These are phyloP conservation scores for Sitta carolinensis DNA, from an alignment of 2,797 vertebrate genomes.

Conservation along the genomic window DNA sequence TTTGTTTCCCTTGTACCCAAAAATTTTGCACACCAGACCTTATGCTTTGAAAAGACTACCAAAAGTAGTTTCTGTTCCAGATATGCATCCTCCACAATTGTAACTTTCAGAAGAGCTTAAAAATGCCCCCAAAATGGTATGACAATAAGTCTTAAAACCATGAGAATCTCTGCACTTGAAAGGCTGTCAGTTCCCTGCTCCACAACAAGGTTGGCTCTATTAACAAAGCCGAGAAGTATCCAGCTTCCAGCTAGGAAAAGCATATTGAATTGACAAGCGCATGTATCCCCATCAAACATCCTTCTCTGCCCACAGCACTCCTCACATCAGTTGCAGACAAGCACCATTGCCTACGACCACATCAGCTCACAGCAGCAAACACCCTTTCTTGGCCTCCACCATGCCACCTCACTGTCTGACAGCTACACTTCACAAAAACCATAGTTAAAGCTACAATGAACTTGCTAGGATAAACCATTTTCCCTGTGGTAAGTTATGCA, in stretches of 20 bases:
- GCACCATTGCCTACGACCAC: background rate
- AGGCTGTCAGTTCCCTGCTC: background rate
- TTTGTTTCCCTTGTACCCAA: background rate
- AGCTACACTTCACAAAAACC: background rate
- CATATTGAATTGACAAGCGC: background rate
- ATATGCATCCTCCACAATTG: background rate
- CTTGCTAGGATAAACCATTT: background rate
- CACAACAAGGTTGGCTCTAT: background rate
- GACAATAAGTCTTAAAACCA: background rate
- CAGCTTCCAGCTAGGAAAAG: background rate
- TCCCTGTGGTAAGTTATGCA: background rate
- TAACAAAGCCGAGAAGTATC: background rate
- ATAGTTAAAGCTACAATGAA: background rate
- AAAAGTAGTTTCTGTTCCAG: background rate
- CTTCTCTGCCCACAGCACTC: background rate
- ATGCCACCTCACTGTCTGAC: background rate
- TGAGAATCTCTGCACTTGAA: background rate
- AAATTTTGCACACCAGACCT: background rate
- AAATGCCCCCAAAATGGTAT: background rate
- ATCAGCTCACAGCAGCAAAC: background rate
- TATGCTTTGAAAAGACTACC: background rate
- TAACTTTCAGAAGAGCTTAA: background rate
- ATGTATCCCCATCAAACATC: rapidly evolving
- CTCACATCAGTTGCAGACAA: background rate
- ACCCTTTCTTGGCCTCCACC: background rate